Conservation (phyloP, 2,888 invertebrate genomes). For the Mesoligia furuncula region DNA sequence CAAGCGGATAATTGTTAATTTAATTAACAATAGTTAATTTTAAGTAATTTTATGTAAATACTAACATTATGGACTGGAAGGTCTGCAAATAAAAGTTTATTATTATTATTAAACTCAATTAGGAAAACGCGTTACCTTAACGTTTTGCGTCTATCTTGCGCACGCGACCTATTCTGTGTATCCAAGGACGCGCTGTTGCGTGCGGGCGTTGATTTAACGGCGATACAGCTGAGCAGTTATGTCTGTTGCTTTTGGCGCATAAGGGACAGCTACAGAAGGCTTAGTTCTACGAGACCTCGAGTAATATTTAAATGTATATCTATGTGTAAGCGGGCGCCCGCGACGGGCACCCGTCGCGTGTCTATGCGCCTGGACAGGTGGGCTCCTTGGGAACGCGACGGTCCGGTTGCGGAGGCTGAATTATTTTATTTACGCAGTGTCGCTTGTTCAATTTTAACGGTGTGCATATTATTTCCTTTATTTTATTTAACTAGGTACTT, state of each 20-base stretch:
- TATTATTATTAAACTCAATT: too few species aligned
- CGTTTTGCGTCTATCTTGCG: slow-evolving; percentile 12
- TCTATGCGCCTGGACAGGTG: neutral
- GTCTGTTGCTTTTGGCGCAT: slow-evolving; percentile 36
- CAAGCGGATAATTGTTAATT: too few species aligned
- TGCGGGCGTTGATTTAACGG: slow-evolving; percentile 39
- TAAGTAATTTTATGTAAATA: too few species aligned
- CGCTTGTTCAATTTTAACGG: neutral
- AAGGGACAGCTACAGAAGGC: slow-evolving; percentile 8
- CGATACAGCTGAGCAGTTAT: slow-evolving; percentile 36
- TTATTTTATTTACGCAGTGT: neutral
- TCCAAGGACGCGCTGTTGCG: slow-evolving; percentile 53
- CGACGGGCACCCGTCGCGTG: too few species aligned
- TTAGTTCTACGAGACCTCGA: neutral
- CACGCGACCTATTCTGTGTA: slow-evolving; percentile 25
- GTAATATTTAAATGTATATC: neutral
- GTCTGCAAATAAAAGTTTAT: too few species aligned
- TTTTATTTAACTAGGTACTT: neutral
- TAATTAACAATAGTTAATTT: too few species aligned
- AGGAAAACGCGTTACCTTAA: slow-evolving; percentile 1
- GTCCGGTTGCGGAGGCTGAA: neutral
- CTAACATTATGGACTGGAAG: too few species aligned
- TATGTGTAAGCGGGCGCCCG: neutral
- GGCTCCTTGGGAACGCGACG: too few species aligned
- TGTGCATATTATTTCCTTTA: neutral